These are phyloP conservation scores for Thoracochromis brauschi DNA, from an alignment of 2,113 vertebrate genomes.

Conservation along the genomic window DNA sequence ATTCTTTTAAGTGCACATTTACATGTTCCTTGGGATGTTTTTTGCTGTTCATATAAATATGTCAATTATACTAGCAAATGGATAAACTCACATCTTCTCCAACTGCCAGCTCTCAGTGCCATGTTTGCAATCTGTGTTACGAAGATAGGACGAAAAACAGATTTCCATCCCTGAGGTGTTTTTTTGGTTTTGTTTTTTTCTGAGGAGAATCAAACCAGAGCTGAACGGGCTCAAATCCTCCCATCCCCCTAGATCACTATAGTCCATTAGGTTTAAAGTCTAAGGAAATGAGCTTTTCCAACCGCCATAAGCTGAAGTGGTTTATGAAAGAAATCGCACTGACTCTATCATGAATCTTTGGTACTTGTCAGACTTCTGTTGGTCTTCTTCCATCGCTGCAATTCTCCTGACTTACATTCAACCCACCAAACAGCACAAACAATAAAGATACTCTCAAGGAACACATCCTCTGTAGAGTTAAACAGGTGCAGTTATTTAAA, in stretches of 20 bases:
- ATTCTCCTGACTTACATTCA: background rate
- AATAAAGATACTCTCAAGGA: background rate
- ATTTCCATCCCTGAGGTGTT: conserved; percentile 26
- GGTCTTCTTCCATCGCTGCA: background rate
- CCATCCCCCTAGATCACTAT: background rate
- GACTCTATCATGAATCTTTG: background rate
- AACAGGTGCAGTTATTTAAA: background rate
- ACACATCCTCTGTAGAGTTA: background rate
- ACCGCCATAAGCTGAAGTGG: background rate
- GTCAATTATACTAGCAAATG: conserved; percentile 3
- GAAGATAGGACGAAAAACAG: conserved; percentile 50
- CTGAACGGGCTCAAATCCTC: conserved; percentile 31
- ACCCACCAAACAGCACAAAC: background rate
- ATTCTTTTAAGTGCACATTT: background rate
- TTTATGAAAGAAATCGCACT: background rate
- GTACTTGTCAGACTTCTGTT: background rate
- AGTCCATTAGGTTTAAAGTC: conserved; percentile 25
- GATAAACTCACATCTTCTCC: conserved; percentile 9
- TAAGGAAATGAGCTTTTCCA: background rate
- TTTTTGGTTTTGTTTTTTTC: background rate
- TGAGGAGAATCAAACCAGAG: conserved; percentile 22
- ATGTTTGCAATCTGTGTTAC: conserved; percentile 51
- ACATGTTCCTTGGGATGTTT: background rate
- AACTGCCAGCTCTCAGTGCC: conserved; percentile 30
- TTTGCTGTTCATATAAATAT: background rate